phyloP scores from a whole-genome alignment of 2,888 invertebrate species.

The Eupithecia centaureata region DNA sequence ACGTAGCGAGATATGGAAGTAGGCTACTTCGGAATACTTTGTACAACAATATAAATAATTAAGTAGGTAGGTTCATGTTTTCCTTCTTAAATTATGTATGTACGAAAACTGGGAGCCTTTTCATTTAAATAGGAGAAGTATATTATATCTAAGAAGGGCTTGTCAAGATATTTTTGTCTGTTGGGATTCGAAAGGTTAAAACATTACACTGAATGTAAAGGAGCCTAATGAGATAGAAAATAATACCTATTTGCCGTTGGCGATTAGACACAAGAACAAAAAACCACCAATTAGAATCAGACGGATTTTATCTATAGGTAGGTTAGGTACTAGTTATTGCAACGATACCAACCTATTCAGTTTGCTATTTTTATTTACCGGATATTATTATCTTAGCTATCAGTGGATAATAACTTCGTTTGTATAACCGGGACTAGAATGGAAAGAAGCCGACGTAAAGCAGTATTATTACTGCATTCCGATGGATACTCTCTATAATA shows the following conservation, averaged over 20 bases:
- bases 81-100: conserved; percentile 8
- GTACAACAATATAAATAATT: conserved; percentile 13
- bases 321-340: not conserved
- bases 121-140: conserved; percentile 4
- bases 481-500: no score
- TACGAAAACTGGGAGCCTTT: conserved; percentile 1
- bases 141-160: conserved; percentile 1
- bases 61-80: conserved; percentile 7
- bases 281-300: not conserved
- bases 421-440: no score
- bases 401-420: no score
- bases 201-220: not conserved
- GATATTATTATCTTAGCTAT: no score
- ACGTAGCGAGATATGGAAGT: conserved; percentile 2
- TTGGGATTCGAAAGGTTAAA: not conserved
- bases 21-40: not conserved
- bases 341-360: no score
- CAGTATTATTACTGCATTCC: no score
- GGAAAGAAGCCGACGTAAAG: no score
- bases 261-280: not conserved
- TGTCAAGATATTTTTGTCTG: conserved; percentile 2
- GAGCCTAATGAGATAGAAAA: not conserved
- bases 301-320: not conserved
- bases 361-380: no score
- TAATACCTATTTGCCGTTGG: not conserved